phyloP scores from a whole-genome alignment of 2,113 vertebrate genomes.

The Notechis scutatus region DNA sequence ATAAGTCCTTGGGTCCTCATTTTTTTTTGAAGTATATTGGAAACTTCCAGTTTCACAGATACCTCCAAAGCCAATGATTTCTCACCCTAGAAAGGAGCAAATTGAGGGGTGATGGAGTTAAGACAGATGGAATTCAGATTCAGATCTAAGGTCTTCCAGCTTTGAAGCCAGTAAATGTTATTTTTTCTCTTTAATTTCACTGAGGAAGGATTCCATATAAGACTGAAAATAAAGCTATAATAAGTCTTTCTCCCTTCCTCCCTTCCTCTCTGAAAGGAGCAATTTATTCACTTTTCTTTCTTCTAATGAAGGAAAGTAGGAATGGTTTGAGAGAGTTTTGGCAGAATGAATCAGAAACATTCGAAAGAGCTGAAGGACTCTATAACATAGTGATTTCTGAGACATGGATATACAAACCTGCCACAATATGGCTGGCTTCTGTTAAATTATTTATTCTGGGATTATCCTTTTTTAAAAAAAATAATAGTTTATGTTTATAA shows the following conservation, averaged over 20 bases:
- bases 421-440: background rate
- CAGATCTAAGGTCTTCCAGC: background rate
- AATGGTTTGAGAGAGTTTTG: background rate
- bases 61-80: background rate
- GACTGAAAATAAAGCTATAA: background rate
- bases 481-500: background rate
- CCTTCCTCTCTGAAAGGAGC: background rate
- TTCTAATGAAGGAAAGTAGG: background rate
- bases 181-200: background rate
- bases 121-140: background rate
- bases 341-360: background rate
- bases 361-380: background rate
- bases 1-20: no score
- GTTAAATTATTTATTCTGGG: conserved; percentile 12
- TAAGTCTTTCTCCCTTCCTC: background rate
- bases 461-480: background rate
- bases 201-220: background rate
- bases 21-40: background rate
- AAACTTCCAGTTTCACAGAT: background rate
- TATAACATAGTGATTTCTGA: background rate
- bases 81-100: background rate
- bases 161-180: background rate
- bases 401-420: background rate
- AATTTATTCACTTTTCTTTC: background rate
- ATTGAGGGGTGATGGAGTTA: background rate